Evolutionary conservation across 2,888 invertebrate genomes (phyloP).

Genomic region (Taphrorychus bicolor): DNA sequence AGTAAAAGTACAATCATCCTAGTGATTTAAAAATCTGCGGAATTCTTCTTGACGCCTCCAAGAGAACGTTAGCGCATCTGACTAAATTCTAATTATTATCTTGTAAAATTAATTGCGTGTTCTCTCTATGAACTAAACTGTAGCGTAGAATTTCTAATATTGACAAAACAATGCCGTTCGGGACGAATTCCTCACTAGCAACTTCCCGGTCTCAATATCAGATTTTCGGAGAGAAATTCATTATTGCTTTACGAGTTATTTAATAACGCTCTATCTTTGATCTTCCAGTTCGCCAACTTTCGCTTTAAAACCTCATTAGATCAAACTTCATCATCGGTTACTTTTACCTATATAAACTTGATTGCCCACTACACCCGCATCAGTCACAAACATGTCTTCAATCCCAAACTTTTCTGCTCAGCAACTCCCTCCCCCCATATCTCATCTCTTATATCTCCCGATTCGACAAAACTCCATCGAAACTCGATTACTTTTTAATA

Average conservation of each 20-base stretch:
- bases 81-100: background rate
- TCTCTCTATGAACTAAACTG: background rate
- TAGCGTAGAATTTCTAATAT: constrained; percentile 59
- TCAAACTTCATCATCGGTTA: no score
- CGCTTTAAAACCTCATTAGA: background rate
- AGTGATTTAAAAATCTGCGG: no score
- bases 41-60: no score
- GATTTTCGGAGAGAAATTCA: constrained; percentile 55
- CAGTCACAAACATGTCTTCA: background rate
- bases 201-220: constrained; percentile 52
- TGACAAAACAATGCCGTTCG: constrained; percentile 55
- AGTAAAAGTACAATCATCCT: no score
- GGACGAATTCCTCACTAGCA: constrained; percentile 53
- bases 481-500: constrained; percentile 1
- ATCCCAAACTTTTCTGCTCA: background rate
- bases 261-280: constrained; percentile 56
- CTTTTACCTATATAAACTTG: background rate
- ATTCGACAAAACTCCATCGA: background rate
- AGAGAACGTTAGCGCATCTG: no score
- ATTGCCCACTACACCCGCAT: background rate
- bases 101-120: background rate
- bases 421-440: background rate
- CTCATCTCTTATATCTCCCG: background rate
- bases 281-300: constrained; percentile 40
- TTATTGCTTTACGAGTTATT: constrained; percentile 60